Base-by-base conservation (phyloP, 2,888 invertebrate species). In the Epinotia demarniana region DNA sequence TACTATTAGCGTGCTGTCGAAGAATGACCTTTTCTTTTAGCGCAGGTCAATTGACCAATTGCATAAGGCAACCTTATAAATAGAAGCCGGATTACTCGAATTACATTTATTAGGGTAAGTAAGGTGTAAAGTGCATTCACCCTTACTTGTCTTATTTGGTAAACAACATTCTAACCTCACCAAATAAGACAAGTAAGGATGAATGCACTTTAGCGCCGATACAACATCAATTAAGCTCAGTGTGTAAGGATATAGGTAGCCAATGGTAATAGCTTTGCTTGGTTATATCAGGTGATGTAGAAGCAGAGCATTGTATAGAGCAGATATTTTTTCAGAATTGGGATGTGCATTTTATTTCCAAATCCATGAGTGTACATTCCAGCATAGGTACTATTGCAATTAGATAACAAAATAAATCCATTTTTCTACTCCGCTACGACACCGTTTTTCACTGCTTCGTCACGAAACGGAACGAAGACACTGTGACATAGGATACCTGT, bases 1-100 rank as follows among this genome's bases (percentile, higher is more conserved):
- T 19, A 53, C 19, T 68, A 39, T 43, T 23, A 43, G n/a, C 49
- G 64, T 39, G 23, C 16, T 49, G 12, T 57, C 39, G 53, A 66
- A 49, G 67, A 57, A 43, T 68, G 43, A 68, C 58, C 68, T 68
- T 68, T 68, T 68, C 0, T 68, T 68, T 68, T 43, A 19, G 58
- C 43, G 23, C 58, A 39, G 58, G 58, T 68, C 33, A 57, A 6
- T 43, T 55, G 57, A 39, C 55, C 39, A 13, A 58, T 68, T 68
- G 43, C 39, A 39, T 68, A 68, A 68, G 16, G 11, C 18, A 55
- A 18, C 33, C 55, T 67, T 67, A 57, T 68, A n/a, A n/a, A n/a
- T n/a, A 43, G 19, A 68, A 68, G 68, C 68, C 58, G 58, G 57
- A 58, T 68, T 58, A 43, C 43, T 23, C 16, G 19, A 57, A 57